These are phyloP conservation scores for Orchestes rusci DNA, from an alignment of 2,888 invertebrate species.

Conservation along the genomic window DNA sequence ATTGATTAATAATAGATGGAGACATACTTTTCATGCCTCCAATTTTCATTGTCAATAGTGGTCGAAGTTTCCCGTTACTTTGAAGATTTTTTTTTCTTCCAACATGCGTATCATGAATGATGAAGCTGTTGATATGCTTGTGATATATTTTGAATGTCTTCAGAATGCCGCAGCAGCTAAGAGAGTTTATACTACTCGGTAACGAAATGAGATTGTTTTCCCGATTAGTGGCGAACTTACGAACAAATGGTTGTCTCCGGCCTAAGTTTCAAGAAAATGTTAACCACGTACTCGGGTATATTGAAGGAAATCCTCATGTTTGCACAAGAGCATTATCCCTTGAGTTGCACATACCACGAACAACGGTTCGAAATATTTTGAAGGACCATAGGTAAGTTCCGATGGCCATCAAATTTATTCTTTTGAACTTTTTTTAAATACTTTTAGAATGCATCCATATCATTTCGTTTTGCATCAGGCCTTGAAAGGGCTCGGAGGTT, in stretches of 20 bases:
- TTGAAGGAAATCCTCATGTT: conserved; percentile 8
- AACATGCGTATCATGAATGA: too few relatives aligned
- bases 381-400: conserved; percentile 7
- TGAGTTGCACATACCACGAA: conserved; percentile 5
- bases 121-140: too few relatives aligned
- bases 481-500: conserved; percentile 3
- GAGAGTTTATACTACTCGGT: too few relatives aligned
- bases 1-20: too few relatives aligned
- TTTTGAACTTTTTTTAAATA: conserved; percentile 5
- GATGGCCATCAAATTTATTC: not conserved
- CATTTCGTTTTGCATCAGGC: conserved; percentile 4
- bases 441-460: conserved; percentile 9
- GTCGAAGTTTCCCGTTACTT: too few relatives aligned
- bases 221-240: too few relatives aligned
- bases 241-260: not conserved
- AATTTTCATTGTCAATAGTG: too few relatives aligned
- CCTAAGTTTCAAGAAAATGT: not conserved
- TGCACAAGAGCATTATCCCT: conserved; percentile 8
- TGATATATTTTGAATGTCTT: too few relatives aligned
- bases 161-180: too few relatives aligned
- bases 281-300: not conserved
- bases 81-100: too few relatives aligned
- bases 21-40: too few relatives aligned
- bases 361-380: conserved; percentile 10
- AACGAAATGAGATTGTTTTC: too few relatives aligned